Percentiles rank a stretch among this genome's conserved stretches.
These are phyloP conservation scores for Drosophila crucigera DNA, from an alignment of 2,888 invertebrate species.

Conservation along the genomic window DNA sequence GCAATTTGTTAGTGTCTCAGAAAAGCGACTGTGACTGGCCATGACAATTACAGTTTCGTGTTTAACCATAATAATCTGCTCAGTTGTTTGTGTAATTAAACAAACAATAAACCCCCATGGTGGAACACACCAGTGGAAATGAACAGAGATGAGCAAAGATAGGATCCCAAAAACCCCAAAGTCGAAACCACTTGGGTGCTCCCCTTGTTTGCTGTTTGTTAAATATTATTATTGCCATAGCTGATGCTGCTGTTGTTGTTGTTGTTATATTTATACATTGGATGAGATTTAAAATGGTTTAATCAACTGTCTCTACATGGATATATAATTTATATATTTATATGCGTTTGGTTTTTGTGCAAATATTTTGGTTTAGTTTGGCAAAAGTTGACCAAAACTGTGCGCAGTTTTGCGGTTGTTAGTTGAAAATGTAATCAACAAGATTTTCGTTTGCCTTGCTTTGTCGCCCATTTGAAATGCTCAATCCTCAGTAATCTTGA, in stretches of 20 bases:
- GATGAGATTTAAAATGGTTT: slow-evolving; percentile 70
- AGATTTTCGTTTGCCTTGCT: slow-evolving; percentile 10
- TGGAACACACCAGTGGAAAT: slow-evolving; percentile 27
- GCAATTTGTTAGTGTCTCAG: slow-evolving; percentile 38
- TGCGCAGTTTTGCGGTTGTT: slow-evolving; percentile 33
- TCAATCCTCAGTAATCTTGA: slow-evolving; percentile 7
- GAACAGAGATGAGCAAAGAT: slow-evolving; percentile 5
- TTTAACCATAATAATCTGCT: slow-evolving; percentile 79
- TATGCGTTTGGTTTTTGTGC: slow-evolving; percentile 12
- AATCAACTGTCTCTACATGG: slow-evolving; percentile 56
- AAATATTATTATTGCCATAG: slow-evolving; percentile 50
- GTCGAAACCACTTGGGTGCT: slow-evolving; percentile 52
- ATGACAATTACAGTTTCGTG: slow-evolving; percentile 76
- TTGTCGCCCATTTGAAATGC: not conserved
- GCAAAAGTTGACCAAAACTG: slow-evolving; percentile 36
- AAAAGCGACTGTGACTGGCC: slow-evolving; percentile 57
- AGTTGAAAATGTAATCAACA: slow-evolving; percentile 44
- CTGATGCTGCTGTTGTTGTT: slow-evolving; percentile 26
- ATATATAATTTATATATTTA: not conserved
- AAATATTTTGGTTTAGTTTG: slow-evolving; percentile 58
- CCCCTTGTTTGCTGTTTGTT: slow-evolving; percentile 49
- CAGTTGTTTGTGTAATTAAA: slow-evolving; percentile 76
- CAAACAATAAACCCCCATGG: slow-evolving; percentile 63
- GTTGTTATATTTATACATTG: slow-evolving; percentile 32
- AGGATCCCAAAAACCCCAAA: slow-evolving; percentile 32